These are phyloP conservation scores for Hylaeus anthracinus DNA, from an alignment of 1,140 invertebrate species.

Conservation along the genomic window DNA sequence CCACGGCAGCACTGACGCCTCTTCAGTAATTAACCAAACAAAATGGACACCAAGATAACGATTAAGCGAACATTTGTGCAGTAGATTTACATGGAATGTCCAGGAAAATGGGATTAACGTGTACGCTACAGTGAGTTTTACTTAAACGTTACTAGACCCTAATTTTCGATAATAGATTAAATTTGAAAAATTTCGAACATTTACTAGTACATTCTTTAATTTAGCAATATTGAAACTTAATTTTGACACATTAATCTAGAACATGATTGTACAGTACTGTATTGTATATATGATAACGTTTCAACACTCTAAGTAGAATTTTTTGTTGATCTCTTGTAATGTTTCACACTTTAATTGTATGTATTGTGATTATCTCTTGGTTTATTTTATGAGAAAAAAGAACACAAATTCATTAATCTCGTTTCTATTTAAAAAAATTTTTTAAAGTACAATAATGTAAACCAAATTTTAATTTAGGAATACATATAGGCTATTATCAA, in stretches of 20 bases:
- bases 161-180: conserved; percentile 3
- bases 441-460: neutral
- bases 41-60: conserved; percentile 80
- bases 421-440: neutral
- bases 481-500: neutral
- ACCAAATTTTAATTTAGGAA: neutral
- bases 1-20: conserved; percentile 78
- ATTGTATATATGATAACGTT: neutral
- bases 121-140: conserved; percentile 70
- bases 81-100: conserved; percentile 71
- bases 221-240: conserved; percentile 49
- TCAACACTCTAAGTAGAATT: neutral
- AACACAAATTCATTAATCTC: neutral
- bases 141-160: conserved; percentile 29
- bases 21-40: conserved; percentile 80
- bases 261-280: neutral
- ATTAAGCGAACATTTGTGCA: conserved; percentile 73
- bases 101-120: conserved; percentile 64
- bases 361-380: neutral
- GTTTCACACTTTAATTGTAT: neutral
- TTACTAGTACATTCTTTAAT: neutral
- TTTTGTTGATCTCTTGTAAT: neutral
- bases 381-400: neutral
- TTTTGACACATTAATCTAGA: conserved; percentile 35
- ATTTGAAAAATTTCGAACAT: neutral